Conservation (phyloP, 37 sponge, comb jelly and placozoan species). For the Aplysina aerophoba region DNA sequence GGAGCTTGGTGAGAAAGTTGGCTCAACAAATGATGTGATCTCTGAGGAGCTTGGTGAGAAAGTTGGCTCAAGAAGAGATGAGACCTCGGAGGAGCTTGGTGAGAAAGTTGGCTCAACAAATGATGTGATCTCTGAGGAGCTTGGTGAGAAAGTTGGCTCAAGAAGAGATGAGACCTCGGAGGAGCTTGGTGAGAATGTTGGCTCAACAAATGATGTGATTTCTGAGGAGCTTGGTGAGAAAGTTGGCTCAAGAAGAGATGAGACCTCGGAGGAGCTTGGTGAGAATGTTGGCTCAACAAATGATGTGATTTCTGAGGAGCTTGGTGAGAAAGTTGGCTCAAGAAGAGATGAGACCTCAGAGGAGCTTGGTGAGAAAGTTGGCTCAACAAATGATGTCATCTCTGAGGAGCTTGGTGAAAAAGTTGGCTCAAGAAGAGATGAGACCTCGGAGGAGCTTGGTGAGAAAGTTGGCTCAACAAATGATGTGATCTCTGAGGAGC, state of each 20-base stretch:
- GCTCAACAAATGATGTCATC: not conserved
- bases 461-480: not conserved
- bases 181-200: not conserved
- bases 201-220: not conserved
- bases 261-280: not conserved
- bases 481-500: not conserved
- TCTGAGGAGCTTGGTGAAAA: not conserved
- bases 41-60: too few species aligned
- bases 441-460: not conserved
- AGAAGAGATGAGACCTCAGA: not conserved
- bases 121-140: not conserved
- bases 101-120: not conserved
- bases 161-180: too few species aligned
- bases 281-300: not conserved
- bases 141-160: too few species aligned
- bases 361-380: not conserved
- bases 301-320: not conserved
- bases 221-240: not conserved
- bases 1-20: too few species aligned
- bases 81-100: too few species aligned
- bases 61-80: too few species aligned
- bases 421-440: not conserved
- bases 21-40: too few species aligned
- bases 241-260: not conserved
- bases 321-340: not conserved